phyloP scores from a whole-genome alignment of 2,888 invertebrate genomes.

The Plagodis dolabraria region DNA sequence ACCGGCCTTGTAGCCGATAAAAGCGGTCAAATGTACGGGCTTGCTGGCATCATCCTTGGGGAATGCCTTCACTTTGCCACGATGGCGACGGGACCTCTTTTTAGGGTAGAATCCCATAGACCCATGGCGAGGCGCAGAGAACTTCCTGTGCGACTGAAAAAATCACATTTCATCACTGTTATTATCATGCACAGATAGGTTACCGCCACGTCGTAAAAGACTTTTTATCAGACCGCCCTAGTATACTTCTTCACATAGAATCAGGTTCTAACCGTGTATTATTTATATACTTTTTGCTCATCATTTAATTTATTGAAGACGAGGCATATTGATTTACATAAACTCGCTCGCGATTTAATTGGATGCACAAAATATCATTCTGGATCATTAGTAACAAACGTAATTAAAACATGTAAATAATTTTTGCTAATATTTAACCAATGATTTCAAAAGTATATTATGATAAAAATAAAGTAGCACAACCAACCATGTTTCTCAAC shows the following conservation, averaged over 20 bases:
- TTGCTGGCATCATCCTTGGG: slow-evolving; percentile 98
- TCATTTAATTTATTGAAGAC: slow-evolving; percentile 75
- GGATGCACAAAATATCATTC: slow-evolving; percentile 16
- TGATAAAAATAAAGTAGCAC: slow-evolving; percentile 17
- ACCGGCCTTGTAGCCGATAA: slow-evolving; percentile 99
- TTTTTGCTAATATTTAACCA: neutral
- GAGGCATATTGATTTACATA: too few relatives aligned
- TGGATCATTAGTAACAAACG: neutral
- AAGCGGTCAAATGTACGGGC: slow-evolving; percentile 98
- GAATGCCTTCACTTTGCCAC: slow-evolving; percentile 99
- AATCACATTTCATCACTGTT: slow-evolving; percentile 5
- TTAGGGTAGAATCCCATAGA: slow-evolving; percentile 99
- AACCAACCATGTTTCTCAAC: slow-evolving; percentile 70
- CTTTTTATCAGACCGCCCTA: slow-evolving; percentile 89
- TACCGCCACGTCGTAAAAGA: neutral
- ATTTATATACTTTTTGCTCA: slow-evolving; percentile 85
- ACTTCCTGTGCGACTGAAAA: slow-evolving; percentile 99
- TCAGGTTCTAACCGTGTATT: slow-evolving; percentile 89
- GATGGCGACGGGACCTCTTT: slow-evolving; percentile 97
- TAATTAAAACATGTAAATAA: neutral
- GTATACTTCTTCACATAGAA: slow-evolving; percentile 87
- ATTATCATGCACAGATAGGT: neutral
- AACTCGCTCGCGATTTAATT: neutral
- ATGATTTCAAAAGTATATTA: slow-evolving; percentile 30
- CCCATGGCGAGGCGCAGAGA: slow-evolving; percentile 99